phyloP scores from a whole-genome alignment of 2,888 invertebrate genomes.

The Agrotis segetum region DNA sequence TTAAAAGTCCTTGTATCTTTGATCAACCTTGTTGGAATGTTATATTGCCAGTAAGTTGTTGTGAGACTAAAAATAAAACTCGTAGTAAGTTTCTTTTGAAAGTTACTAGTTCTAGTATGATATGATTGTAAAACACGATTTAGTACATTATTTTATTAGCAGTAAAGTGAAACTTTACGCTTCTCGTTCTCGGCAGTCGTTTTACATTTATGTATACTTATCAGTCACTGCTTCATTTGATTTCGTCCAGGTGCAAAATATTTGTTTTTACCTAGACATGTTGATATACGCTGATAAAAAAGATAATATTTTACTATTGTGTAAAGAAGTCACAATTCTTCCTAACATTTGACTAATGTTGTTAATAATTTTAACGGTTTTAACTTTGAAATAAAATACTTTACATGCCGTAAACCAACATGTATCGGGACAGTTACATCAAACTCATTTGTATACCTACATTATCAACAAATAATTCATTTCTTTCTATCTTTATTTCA shows the following conservation, averaged over 20 bases:
- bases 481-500: too few relatives aligned
- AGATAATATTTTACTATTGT: neutral
- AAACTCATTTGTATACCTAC: too few relatives aligned
- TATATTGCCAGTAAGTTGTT: constrained; percentile 7
- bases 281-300: constrained; percentile 21
- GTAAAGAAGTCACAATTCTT: constrained; percentile 3
- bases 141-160: constrained; percentile 1
- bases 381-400: too few relatives aligned
- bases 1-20: constrained; percentile 46
- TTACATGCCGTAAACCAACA: too few relatives aligned
- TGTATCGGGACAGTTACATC: too few relatives aligned
- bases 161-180: neutral
- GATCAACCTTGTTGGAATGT: constrained; percentile 30
- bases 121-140: constrained; percentile 2
- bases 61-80: constrained; percentile 3
- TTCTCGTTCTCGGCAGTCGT: neutral
- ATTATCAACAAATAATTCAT: too few relatives aligned
- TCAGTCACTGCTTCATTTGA: constrained; percentile 27
- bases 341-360: neutral
- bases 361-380: too few relatives aligned
- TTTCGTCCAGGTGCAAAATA: constrained; percentile 28
- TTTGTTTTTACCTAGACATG: constrained; percentile 30
- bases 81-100: neutral
- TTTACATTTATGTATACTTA: constrained; percentile 5
- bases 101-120: neutral